These are phyloP conservation scores for Patella depressa DNA, from an alignment of 2,888 invertebrate genomes.

Conservation along the genomic window DNA sequence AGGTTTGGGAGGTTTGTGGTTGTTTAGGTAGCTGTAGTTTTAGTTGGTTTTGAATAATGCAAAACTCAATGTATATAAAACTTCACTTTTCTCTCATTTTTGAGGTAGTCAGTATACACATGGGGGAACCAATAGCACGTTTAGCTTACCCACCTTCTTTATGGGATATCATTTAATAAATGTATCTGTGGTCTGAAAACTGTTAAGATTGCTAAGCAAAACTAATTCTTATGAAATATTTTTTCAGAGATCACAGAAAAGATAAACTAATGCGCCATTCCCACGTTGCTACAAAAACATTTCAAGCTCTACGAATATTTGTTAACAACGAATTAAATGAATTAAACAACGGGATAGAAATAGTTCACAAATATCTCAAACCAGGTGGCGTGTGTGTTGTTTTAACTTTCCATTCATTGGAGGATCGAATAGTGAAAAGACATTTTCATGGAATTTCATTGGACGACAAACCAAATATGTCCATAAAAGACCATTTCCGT, in stretches of 20 bases:
- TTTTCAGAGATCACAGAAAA: constrained; percentile 72
- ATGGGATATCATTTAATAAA: too few species aligned
- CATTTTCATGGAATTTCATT: constrained; percentile 77
- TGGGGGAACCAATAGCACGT: too few species aligned
- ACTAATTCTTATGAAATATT: not conserved
- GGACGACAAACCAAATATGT: constrained; percentile 49
- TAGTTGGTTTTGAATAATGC: too few species aligned
- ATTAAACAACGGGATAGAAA: constrained; percentile 87
- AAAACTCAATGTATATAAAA: not conserved
- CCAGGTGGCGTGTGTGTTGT: constrained; percentile 84
- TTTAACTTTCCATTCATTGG: constrained; percentile 92
- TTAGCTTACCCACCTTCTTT: too few species aligned
- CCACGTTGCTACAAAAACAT: constrained; percentile 91
- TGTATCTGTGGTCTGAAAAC: not conserved
- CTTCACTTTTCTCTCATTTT: not conserved
- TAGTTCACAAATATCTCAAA: constrained; percentile 83
- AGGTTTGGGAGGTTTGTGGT: too few species aligned
- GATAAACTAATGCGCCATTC: constrained; percentile 84
- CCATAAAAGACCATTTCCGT: constrained; percentile 72
- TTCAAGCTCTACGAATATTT: constrained; percentile 93
- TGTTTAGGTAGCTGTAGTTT: too few species aligned
- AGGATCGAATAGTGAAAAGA: constrained; percentile 93
- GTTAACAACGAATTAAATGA: constrained; percentile 97
- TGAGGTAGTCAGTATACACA: too few species aligned
- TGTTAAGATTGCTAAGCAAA: not conserved